phyloP scores from a whole-genome alignment of 2,888 invertebrate genomes.

The Pardosa pseudoannulata region DNA sequence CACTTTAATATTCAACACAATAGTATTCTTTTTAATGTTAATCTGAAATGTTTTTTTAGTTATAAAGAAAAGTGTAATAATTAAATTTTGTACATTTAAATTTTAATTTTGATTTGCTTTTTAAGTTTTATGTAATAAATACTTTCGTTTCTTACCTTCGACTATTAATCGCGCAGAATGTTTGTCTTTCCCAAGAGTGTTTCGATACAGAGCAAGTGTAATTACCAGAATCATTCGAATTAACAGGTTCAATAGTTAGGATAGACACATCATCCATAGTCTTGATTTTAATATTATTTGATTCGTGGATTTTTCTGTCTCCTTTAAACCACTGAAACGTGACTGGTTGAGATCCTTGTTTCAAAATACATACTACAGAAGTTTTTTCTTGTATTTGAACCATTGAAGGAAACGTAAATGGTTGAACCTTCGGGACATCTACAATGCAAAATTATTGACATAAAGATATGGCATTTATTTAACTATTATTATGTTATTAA shows the following conservation, averaged over 20 bases:
- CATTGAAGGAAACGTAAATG: conserved; percentile 51
- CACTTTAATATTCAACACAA: no score
- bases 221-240: conserved; percentile 32
- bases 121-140: no score
- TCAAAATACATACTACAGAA: conserved; percentile 33
- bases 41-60: no score
- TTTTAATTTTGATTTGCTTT: no score
- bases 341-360: conserved; percentile 37
- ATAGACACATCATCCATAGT: conserved; percentile 33
- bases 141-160: conserved; percentile 50
- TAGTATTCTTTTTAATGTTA: no score
- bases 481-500: no score
- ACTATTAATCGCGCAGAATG: conserved; percentile 22
- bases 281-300: conserved; percentile 32
- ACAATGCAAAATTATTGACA: neutral
- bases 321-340: conserved; percentile 43
- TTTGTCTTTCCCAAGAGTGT: conserved; percentile 25
- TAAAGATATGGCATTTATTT: no score
- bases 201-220: conserved; percentile 53
- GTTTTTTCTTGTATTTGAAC: conserved; percentile 42
- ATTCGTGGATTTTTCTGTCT: neutral
- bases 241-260: conserved; percentile 40
- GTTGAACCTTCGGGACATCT: conserved; percentile 58
- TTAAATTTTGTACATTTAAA: no score
- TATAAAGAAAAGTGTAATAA: no score